These are phyloP conservation scores for Papilio gigon DNA, from an alignment of 2,888 invertebrate species.

Conservation along the genomic window DNA sequence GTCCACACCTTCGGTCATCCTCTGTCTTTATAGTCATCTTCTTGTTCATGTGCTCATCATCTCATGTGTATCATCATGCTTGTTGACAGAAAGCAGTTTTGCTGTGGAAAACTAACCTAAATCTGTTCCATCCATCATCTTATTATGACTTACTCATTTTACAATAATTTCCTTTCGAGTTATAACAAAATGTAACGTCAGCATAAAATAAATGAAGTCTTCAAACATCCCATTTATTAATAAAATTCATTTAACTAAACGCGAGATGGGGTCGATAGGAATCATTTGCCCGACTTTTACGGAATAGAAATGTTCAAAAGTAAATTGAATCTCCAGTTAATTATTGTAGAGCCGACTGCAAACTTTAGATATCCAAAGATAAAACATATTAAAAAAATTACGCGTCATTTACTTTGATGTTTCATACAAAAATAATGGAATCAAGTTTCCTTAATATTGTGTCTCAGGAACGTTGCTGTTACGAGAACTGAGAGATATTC, in stretches of 20 bases:
- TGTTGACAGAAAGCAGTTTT: too few relatives aligned
- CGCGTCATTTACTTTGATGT: too few relatives aligned
- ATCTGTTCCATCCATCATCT: too few relatives aligned
- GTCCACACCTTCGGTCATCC: too few relatives aligned
- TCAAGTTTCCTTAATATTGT: not conserved
- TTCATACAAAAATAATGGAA: not conserved
- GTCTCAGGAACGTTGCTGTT: not conserved
- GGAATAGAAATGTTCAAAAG: not conserved
- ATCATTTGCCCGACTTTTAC: not conserved
- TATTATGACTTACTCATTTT: too few relatives aligned
- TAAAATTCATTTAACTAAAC: constrained; percentile 8
- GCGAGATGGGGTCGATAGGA: not conserved
- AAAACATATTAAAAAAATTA: too few relatives aligned
- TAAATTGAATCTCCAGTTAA: not conserved
- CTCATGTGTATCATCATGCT: too few relatives aligned
- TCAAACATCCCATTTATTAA: not conserved
- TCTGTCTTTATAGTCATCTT: too few relatives aligned
- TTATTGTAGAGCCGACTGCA: not conserved
- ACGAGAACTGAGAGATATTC: not conserved
- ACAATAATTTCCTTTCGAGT: too few relatives aligned
- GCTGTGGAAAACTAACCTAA: too few relatives aligned
- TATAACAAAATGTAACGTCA: too few relatives aligned
- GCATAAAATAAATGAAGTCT: not conserved
- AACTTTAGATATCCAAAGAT: not conserved
- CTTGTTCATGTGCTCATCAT: too few relatives aligned